These are phyloP conservation scores for Cotesia vestalis DNA, from an alignment of 1,140 invertebrate species.

Conservation along the genomic window DNA sequence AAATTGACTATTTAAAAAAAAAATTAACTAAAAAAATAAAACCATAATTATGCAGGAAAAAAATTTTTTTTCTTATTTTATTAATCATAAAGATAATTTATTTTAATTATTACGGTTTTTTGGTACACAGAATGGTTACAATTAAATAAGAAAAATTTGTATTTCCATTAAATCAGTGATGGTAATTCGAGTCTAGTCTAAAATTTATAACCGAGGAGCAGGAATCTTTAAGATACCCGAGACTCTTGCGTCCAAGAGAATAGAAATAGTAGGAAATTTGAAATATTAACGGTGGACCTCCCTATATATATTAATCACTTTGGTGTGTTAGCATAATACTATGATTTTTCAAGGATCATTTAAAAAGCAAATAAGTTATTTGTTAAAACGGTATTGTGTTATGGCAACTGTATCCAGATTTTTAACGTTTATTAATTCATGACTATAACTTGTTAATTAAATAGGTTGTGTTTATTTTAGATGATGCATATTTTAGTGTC, in stretches of 20 bases:
- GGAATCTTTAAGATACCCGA: background rate
- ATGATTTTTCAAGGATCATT: conserved; percentile 67
- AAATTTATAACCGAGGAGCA: conserved; percentile 12
- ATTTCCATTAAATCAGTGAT: too few species aligned
- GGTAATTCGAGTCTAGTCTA: background rate
- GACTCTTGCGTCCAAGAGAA: background rate
- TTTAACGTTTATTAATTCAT: background rate
- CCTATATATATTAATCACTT: conserved; percentile 64
- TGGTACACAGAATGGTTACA: too few species aligned
- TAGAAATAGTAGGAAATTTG: conserved; percentile 47
- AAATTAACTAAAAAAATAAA: too few species aligned
- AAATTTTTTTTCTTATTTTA: too few species aligned
- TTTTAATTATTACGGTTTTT: too few species aligned
- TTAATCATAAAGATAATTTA: too few species aligned
- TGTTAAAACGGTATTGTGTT: conserved; percentile 57
- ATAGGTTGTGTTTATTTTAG: too few species aligned
- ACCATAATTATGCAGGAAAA: too few species aligned
- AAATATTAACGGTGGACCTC: conserved; percentile 62
- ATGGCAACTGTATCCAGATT: conserved; percentile 37
- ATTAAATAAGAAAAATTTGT: too few species aligned
- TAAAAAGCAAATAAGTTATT: conserved; percentile 68
- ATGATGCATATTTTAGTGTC: too few species aligned
- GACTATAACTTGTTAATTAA: too few species aligned
- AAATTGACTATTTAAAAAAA: too few species aligned
- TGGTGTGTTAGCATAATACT: conserved; percentile 64